Evolutionary conservation across 2,797 vertebrate species (phyloP).

Genomic region (Hirundo rustica): DNA sequence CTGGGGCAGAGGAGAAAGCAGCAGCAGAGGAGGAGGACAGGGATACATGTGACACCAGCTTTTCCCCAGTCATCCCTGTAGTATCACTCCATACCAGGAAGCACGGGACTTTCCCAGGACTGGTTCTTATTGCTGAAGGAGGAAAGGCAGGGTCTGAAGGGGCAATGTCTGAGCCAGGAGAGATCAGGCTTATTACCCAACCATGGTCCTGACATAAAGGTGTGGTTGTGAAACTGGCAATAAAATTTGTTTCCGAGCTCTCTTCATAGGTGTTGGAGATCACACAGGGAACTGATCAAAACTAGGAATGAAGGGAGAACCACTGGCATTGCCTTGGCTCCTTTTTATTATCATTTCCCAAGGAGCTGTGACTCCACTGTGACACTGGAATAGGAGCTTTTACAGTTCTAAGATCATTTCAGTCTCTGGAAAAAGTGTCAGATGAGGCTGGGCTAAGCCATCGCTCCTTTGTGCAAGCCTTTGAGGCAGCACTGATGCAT

Average conservation of each 20-base stretch:
- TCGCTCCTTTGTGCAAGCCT: background rate
- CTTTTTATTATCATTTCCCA: background rate
- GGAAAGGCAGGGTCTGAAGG: background rate
- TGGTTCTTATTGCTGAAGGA: background rate
- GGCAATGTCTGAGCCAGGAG: background rate
- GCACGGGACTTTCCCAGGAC: background rate
- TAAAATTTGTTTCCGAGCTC: background rate
- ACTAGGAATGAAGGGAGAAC: background rate
- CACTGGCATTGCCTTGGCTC: background rate
- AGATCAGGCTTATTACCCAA: background rate
- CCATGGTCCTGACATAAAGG: background rate
- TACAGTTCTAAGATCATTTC: background rate
- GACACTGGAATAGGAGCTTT: background rate
- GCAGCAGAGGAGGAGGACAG: background rate
- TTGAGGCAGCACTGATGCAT: background rate
- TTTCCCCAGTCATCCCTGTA: background rate
- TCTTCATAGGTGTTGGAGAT: background rate
- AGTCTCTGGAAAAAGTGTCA: background rate
- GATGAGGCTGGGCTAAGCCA: background rate
- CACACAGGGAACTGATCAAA: background rate
- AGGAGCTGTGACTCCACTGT: background rate
- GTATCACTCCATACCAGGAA: background rate
- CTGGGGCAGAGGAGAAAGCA: background rate
- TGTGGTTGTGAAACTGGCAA: slow-evolving; percentile 39
- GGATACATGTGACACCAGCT: background rate